Base-by-base conservation (phyloP, 2,888 invertebrate species). In the Ommatoiulus sabulosus region DNA sequence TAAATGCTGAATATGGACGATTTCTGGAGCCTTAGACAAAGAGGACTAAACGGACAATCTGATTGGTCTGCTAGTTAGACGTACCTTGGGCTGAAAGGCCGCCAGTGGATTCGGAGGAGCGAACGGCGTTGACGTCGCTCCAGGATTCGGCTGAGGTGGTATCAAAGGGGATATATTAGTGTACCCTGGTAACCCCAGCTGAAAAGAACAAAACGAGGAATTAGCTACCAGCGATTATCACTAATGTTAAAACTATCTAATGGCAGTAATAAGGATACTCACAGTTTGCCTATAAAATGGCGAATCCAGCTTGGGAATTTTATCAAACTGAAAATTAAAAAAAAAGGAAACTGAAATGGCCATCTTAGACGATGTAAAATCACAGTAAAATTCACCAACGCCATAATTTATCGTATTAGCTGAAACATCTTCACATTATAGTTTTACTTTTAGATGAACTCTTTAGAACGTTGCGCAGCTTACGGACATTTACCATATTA, bases 21-120 rank as follows among this genome's bases (percentile, higher is more conserved):
- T 35, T 35, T 35, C 35, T 35, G 35, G 35, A 35, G 35, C 35
- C 35, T 35, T 12, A 17, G 17, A 52, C 52, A 8, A 52, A 52
- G 10, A 48, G 48, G 48, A 10, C 8, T 12, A 48, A 48, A 52
- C 52, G 52, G 52, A 52, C 15, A 12, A 17, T 15, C 52, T 12
- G 3, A 52, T 12, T 3, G 35, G 35, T 35, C 48, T 48, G 1
- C 48, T 0, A 48, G 12, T 48, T 48, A 6, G 4, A 20, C 92
- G 93, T 94, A 97, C 97, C 96, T 97, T 97, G 91, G 97, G 97
- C 91, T 97, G 96, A 93, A 97, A 97, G 72, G 97, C 95, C 90
- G 96, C 95, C 91, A 97, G 94, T 92, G 97, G 97, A 92, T 96
- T 96, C 48, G 97, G 97, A 90, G 97, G 97, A 91, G 96, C 97